Base-by-base conservation (phyloP, 2,797 vertebrate genomes). In the Characodon lateralis region DNA sequence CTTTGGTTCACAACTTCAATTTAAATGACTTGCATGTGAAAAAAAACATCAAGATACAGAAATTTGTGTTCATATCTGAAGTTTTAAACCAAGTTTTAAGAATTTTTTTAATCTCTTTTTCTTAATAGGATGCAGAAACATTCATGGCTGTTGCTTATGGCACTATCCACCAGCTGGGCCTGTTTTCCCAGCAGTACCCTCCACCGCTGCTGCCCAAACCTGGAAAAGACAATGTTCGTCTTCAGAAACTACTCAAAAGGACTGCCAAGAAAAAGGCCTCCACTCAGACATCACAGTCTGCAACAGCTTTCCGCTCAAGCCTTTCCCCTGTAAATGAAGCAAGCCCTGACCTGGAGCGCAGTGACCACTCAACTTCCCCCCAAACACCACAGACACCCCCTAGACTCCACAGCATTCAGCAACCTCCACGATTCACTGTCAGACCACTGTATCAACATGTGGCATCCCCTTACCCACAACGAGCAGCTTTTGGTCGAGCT, bases 251-350 rank as follows among this genome's bases (percentile, higher is more conserved):
- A 43, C 92, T 99, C 84, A 97, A 97, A 87, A 97, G 96, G 91
- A 94, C 91, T 0, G 96, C 97, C 20, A 96, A 96, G 92, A 98
- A 96, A 87, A 96, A 96, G 85, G 81, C 89, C 0, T 22, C 93
- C 0, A 63, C 93, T 28, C 94, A 94, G 78, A 4, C 90, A n/a
- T 68, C 88, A 0, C 94, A 96, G 81, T 85, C 94, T 4, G 31
- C 94, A 0, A 90, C 92, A 24, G 78, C 94, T 71, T 98, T 97
- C 88, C 97, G 96, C 28, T 93, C 96, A 78, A 97, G 94, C 84
- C 96, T 99, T 71, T 99, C 98, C 2, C 98, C 98, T 0, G 98
- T 99, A 74, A 97, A 96, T 0, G 98, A 99, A 90, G 97, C 97
- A 58, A 97, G 97, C 87, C 90, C 97, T 0, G 97, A 99, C 87